Base-by-base conservation (phyloP, 2,113 vertebrate genomes). In the Blennius ocellaris region DNA sequence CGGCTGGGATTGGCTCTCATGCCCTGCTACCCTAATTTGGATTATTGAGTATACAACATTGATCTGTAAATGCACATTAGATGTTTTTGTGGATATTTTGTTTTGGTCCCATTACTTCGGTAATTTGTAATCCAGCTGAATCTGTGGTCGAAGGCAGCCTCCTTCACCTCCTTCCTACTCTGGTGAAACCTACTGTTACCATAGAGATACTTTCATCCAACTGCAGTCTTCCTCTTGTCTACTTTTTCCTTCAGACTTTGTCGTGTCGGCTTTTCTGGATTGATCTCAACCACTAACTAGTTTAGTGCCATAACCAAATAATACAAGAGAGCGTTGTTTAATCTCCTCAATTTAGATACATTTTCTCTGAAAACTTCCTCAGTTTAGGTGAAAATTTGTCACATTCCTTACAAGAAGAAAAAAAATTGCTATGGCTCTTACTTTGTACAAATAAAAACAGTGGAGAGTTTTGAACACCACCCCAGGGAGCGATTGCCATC, bases 171-270 rank as follows among this genome's bases (percentile, higher is more conserved):
- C 15, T 73, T 70, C 75, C 64, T 59, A 68, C 71, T 84, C 66
- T 55, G 62, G 21, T 30, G 21, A 30, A 53, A 64, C 76, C 81
- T 81, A 59, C 89, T 83, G 94, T 94, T 94, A 92, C 92, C 92
- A 93, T 94, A 93, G 92, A 83, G 90, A 94, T 93, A 79, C 78
- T 68, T 80, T 79, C 80, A 71, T 82, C 75, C 86, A 87, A 80
- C 84, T 75, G 83, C 81, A 78, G 75, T 78, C 63, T 73, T 79
- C 14, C 7, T 45, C 43, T 45, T 45, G 14, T 48, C 15, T 68
- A 75, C 79, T 89, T 91, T 82, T 65, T 76, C 40, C 7, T 44
- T 11, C 70, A n/a, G 56, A 86, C 73, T 83, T 84, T 58, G 15
- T 48, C 15, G 73, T 78, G 80, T 73, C 69, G 53, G 45, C 58